These are phyloP conservation scores for Chromobotia macracanthus DNA, from an alignment of 2,797 vertebrate genomes.

Conservation along the genomic window DNA sequence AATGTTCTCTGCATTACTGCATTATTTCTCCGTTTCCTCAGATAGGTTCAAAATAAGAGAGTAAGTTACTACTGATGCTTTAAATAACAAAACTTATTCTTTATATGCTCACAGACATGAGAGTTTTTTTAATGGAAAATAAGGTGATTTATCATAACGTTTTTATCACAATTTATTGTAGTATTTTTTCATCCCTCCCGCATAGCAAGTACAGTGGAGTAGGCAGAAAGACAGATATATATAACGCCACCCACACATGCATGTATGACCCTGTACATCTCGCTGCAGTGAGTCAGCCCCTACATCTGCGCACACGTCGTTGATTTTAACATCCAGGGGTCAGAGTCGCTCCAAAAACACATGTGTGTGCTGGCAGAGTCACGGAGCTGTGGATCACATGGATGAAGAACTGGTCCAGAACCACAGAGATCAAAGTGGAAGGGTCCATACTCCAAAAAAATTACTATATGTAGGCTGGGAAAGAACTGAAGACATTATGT, in stretches of 20 bases:
- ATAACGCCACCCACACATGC: conserved; percentile 69
- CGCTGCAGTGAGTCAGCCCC: conserved; percentile 68
- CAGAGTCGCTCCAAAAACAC: conserved; percentile 64
- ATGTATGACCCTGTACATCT: conserved; percentile 72
- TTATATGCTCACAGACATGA: conserved; percentile 23
- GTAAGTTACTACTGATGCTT: conserved; percentile 39
- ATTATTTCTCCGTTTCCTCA: conserved; percentile 17
- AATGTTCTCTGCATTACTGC: conserved; percentile 30
- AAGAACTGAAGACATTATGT: not conserved
- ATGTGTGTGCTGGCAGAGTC: conserved; percentile 44
- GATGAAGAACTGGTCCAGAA: conserved; percentile 59
- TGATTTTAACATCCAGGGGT: conserved; percentile 73
- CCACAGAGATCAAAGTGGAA: conserved; percentile 51
- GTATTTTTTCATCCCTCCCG: conserved; percentile 41
- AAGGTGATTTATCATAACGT: conserved; percentile 19
- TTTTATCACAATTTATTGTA: not conserved
- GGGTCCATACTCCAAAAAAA: conserved; percentile 31
- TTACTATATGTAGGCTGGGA: conserved; percentile 40
- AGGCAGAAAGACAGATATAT: conserved; percentile 50
- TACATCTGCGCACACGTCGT: conserved; percentile 67
- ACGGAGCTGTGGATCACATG: conserved; percentile 52
- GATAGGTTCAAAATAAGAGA: conserved; percentile 30
- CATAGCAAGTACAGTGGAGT: conserved; percentile 32
- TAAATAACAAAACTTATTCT: conserved; percentile 40
- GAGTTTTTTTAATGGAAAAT: conserved; percentile 27